A percentile compares a stretch with the other conserved stretches of the same genome.
Evolutionary conservation across 2,888 invertebrate genomes (phyloP).

Genomic region (Rhaphigaster nebulosa): DNA sequence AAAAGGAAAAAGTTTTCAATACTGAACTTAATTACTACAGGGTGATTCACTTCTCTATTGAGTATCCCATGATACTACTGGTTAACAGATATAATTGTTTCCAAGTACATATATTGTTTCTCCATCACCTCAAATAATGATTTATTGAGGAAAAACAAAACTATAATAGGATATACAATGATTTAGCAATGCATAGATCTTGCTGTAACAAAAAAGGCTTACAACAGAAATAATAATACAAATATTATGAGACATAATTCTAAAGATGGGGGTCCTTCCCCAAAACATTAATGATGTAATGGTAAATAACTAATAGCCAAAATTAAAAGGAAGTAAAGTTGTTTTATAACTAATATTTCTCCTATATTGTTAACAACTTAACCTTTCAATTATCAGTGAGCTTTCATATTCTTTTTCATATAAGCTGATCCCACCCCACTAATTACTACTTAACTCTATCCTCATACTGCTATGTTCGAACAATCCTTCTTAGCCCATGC

Average conservation of each 20-base stretch:
- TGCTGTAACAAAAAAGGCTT: background rate
- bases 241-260: background rate
- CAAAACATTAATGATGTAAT: too few species aligned
- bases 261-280: background rate
- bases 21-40: constrained; percentile 46
- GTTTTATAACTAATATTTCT: background rate
- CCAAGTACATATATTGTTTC: constrained; percentile 37
- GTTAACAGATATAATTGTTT: constrained; percentile 28
- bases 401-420: background rate
- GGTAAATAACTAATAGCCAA: too few species aligned
- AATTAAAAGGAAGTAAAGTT: too few species aligned
- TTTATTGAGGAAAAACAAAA: background rate
- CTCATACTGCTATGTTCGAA: background rate
- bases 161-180: background rate
- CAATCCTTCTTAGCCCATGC: background rate
- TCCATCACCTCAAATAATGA: background rate
- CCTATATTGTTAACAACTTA: background rate
- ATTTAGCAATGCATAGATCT: background rate
- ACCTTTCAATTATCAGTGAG: background rate
- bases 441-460: background rate
- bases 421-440: background rate
- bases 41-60: constrained; percentile 46
- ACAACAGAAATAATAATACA: background rate
- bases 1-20: background rate
- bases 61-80: constrained; percentile 32